Evolutionary conservation across 2,888 invertebrate species (phyloP).

Genomic region (Tyria jacobaeae): DNA sequence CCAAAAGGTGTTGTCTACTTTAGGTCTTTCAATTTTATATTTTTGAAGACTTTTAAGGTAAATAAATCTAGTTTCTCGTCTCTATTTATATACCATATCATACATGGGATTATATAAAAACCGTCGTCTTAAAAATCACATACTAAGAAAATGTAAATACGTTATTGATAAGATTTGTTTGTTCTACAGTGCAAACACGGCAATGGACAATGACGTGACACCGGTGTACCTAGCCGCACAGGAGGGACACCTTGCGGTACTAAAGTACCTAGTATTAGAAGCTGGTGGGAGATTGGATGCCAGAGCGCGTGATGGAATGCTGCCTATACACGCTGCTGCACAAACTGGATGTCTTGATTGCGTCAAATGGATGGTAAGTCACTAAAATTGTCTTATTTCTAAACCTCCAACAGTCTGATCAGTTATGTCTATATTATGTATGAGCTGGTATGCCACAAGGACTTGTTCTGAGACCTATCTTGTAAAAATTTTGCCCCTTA

Average conservation of each 20-base stretch:
- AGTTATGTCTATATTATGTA: not conserved
- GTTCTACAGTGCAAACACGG: conserved; percentile 92
- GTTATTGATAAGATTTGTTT: conserved; percentile 12
- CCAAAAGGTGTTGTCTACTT: too few relatives aligned
- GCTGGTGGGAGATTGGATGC: conserved; percentile 94
- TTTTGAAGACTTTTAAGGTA: too few relatives aligned
- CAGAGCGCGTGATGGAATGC: conserved; percentile 95
- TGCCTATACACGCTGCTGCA: conserved; percentile 95
- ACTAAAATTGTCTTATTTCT: not conserved
- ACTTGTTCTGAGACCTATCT: not conserved
- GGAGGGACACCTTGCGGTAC: conserved; percentile 94
- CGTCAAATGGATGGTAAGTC: conserved; percentile 95
- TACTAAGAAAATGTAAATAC: not conserved
- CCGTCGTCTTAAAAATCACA: not conserved
- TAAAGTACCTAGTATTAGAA: conserved; percentile 93
- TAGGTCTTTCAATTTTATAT: too few relatives aligned
- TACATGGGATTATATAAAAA: too few relatives aligned
- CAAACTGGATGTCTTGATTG: conserved; percentile 95
- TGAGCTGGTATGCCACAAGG: not conserved
- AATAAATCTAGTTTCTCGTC: too few relatives aligned
- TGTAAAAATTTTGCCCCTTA: not conserved
- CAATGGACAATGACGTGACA: conserved; percentile 97
- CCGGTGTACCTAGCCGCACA: conserved; percentile 96
- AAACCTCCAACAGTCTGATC: not conserved
- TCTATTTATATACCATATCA: too few relatives aligned